A percentile compares a stretch with the other conserved stretches of the same genome.
Conservation (phyloP, 2,888 invertebrate species). For the Candidula unifasciata region DNA sequence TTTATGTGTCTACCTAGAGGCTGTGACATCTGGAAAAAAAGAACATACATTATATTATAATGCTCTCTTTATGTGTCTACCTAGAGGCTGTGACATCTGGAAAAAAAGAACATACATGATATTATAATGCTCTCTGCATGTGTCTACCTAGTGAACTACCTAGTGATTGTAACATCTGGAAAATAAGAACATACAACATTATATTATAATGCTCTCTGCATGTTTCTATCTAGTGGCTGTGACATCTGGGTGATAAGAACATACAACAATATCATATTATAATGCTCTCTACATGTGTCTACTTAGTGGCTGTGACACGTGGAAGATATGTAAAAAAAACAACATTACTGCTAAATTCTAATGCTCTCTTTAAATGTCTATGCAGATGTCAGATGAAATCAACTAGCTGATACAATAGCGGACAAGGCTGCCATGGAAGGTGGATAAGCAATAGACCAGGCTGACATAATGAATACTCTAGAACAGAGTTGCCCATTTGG, state of each 20-base stretch:
- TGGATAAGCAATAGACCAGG: no score
- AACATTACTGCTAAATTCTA: not conserved
- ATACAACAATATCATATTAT: not conserved
- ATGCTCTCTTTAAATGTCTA: slow-evolving; percentile 27
- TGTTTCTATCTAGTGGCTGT: slow-evolving; percentile 18
- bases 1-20: slow-evolving; percentile 29
- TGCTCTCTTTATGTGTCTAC: slow-evolving; percentile 35
- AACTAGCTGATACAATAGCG: no score
- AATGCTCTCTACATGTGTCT: slow-evolving; percentile 31
- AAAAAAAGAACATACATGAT: not conserved
- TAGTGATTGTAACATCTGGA: slow-evolving; percentile 41
- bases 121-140: slow-evolving; percentile 24
- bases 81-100: slow-evolving; percentile 40
- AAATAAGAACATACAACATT: not conserved
- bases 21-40: slow-evolving; percentile 38
- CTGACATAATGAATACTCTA: no score
- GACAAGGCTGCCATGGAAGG: no score
- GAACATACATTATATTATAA: not conserved
- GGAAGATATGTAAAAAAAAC: not conserved
- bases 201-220: slow-evolving; percentile 20
- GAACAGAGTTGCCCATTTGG: no score
- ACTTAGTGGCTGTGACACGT: slow-evolving; percentile 41
- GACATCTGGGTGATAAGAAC: slow-evolving; percentile 35
- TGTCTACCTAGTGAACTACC: no score
- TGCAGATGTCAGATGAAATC: no score